These are phyloP conservation scores for Tachina lurida DNA, from an alignment of 2,888 invertebrate genomes.

Conservation along the genomic window DNA sequence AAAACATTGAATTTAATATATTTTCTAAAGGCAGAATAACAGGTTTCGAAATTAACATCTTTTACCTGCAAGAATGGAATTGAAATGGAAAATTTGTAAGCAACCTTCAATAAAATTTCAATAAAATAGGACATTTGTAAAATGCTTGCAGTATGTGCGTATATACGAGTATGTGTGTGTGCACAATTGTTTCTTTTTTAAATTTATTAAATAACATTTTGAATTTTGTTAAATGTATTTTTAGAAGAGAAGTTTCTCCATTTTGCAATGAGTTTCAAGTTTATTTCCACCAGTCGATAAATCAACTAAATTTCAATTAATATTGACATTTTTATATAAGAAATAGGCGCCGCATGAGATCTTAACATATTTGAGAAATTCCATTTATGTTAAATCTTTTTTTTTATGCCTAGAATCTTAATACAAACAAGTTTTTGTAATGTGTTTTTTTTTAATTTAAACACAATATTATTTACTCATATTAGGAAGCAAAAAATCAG, in stretches of 20 bases:
- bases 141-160: too few species aligned
- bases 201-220: background rate
- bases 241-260: slow-evolving; percentile 4
- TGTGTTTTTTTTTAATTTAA: background rate
- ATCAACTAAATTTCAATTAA: slow-evolving; percentile 31
- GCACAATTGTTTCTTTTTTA: too few species aligned
- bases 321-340: slow-evolving; percentile 17
- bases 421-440: slow-evolving; percentile 1
- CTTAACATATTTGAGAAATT: slow-evolving; percentile 18
- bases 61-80: background rate
- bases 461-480: background rate
- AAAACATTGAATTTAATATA: slow-evolving; percentile 4
- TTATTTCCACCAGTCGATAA: slow-evolving; percentile 25
- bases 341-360: background rate
- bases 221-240: background rate
- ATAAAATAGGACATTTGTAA: too few species aligned
- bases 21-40: background rate
- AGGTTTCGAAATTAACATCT: background rate
- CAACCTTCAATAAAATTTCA: too few species aligned
- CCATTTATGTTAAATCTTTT: background rate
- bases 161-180: too few species aligned
- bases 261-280: slow-evolving; percentile 7
- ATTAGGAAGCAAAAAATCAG: slow-evolving; percentile 10
- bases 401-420: slow-evolving; percentile 16
- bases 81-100: too few species aligned